A percentile compares a stretch with the other conserved stretches of the same genome.
phyloP scores from a whole-genome alignment of 2,888 invertebrate genomes.

The Aplocera efformata region DNA sequence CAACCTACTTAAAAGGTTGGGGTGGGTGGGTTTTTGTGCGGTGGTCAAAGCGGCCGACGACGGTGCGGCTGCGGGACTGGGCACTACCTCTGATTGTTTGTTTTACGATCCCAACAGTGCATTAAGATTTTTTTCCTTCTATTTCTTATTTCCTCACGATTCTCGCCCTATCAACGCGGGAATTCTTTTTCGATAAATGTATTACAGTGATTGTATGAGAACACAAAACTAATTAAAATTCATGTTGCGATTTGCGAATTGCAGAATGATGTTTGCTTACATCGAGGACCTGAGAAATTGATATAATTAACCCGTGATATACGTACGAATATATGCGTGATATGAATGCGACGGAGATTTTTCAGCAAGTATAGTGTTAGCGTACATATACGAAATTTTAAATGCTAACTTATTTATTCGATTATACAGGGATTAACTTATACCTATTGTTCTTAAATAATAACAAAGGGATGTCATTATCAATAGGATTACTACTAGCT shows the following conservation, averaged over 20 bases:
- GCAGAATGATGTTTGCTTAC: slow-evolving; percentile 53
- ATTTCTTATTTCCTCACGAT: slow-evolving; percentile 69
- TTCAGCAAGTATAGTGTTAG: no score
- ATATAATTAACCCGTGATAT: slow-evolving; percentile 68
- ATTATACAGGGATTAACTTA: no score
- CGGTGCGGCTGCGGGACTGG: slow-evolving; percentile 55
- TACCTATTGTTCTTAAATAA: no score
- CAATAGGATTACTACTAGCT: background rate
- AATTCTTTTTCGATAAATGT: slow-evolving; percentile 43
- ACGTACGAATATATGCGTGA: slow-evolving; percentile 45
- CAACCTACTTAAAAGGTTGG: slow-evolving; percentile 79
- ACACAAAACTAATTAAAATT: slow-evolving; percentile 53
- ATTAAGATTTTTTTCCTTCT: slow-evolving; percentile 70
- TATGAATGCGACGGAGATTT: slow-evolving; percentile 27
- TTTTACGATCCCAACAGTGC: slow-evolving; percentile 77
- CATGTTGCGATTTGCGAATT: slow-evolving; percentile 46
- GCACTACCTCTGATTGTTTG: slow-evolving; percentile 73
- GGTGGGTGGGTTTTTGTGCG: slow-evolving; percentile 73
- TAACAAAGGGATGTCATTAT: no score
- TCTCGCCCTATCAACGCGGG: slow-evolving; percentile 63
- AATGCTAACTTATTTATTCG: no score
- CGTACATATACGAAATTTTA: no score
- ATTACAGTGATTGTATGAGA: slow-evolving; percentile 20
- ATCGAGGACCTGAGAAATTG: slow-evolving; percentile 64
- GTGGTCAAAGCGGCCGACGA: slow-evolving; percentile 73